Percentiles rank a stretch among this genome's conserved stretches.
Evolutionary conservation across 2,797 vertebrate species (phyloP).

Genomic region (Bufotes viridis): DNA sequence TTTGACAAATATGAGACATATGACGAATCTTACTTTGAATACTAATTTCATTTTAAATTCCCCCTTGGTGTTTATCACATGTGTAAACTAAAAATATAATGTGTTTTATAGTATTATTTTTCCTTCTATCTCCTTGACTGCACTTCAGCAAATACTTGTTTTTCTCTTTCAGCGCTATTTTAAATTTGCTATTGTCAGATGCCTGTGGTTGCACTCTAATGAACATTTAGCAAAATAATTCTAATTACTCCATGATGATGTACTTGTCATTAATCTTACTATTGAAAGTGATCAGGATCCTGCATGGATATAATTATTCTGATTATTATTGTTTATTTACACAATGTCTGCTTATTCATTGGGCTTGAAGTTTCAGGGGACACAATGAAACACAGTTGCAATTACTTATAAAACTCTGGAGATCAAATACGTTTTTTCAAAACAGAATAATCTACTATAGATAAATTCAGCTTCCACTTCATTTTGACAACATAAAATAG

Average conservation of each 20-base stretch:
- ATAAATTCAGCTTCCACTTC: not conserved
- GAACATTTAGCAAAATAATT: conserved; percentile 59
- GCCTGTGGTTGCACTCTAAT: conserved; percentile 50
- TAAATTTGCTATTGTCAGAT: conserved; percentile 53
- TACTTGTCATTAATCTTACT: conserved; percentile 65
- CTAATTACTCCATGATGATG: conserved; percentile 61
- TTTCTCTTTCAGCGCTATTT: conserved; percentile 61
- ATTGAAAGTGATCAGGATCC: conserved; percentile 51
- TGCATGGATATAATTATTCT: conserved; percentile 50
- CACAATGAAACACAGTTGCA: conserved; percentile 10
- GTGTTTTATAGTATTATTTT: conserved; percentile 2
- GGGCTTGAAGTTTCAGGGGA: conserved; percentile 2
- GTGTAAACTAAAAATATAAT: not conserved
- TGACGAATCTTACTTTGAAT: too few relatives aligned
- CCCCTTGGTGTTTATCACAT: conserved; percentile 9
- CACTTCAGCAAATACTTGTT: conserved; percentile 44
- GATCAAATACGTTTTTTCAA: not conserved
- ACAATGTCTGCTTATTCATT: conserved; percentile 32
- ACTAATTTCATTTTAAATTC: too few relatives aligned
- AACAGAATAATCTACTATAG: not conserved
- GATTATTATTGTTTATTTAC: conserved; percentile 63
- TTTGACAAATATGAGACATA: too few relatives aligned
- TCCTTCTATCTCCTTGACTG: not conserved
- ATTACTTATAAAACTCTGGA: not conserved
- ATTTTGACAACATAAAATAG: not conserved